Evolutionary conservation across 2,888 invertebrate genomes (phyloP).

Genomic region (Neoitamus cyanurus): DNA sequence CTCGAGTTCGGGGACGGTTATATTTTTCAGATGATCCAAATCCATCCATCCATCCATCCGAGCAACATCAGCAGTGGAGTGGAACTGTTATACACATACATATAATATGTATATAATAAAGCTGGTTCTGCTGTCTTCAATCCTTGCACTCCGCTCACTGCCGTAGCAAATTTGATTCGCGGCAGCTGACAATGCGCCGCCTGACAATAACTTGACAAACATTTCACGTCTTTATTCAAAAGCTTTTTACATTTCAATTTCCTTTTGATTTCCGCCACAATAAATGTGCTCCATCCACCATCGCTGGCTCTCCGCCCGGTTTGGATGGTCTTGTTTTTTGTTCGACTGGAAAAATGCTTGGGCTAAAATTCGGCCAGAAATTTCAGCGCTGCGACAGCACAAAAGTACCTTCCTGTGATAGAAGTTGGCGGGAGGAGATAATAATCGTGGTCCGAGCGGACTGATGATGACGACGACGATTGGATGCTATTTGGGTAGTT

Average conservation of each 20-base stretch:
- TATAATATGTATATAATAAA: no score
- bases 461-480: neutral
- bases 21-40: no score
- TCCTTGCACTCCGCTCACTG: neutral
- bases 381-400: neutral
- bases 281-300: constrained; percentile 12
- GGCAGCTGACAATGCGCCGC: neutral
- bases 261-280: constrained; percentile 42
- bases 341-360: constrained; percentile 25
- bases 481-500: neutral
- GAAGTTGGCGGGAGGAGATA: neutral
- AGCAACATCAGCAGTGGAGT: no score
- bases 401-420: neutral
- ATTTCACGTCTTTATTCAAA: constrained; percentile 44
- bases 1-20: no score
- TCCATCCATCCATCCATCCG: no score
- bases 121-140: neutral
- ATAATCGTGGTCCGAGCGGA: neutral
- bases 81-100: no score
- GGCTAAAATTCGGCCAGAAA: neutral
- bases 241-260: constrained; percentile 45
- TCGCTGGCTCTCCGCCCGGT: neutral
- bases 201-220: constrained; percentile 37
- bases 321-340: constrained; percentile 4
- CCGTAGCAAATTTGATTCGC: constrained; percentile 13